Evolutionary conservation across 2,113 vertebrate species (phyloP).

Genomic region (Ariopsis seemanni): DNA sequence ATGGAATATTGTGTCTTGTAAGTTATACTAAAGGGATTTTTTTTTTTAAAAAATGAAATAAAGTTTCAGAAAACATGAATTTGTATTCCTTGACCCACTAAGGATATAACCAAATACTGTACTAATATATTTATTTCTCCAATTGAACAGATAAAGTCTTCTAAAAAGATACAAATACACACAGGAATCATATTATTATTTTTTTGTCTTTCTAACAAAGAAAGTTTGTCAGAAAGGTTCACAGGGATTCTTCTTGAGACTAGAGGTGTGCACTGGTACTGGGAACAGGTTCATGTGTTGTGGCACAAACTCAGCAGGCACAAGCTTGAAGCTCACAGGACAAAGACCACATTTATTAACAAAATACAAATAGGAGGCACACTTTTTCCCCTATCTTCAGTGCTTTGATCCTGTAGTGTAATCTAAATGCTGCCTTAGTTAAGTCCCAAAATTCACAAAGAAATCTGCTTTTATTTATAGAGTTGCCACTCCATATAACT

Average conservation of each 20-base stretch:
- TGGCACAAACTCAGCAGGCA: neutral
- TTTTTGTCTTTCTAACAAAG: neutral
- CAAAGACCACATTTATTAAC: neutral
- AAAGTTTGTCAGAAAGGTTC: neutral
- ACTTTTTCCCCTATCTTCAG: neutral
- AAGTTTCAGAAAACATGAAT: neutral
- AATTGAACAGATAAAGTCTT: neutral
- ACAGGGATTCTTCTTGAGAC: neutral
- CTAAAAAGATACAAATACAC: neutral
- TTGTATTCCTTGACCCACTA: neutral
- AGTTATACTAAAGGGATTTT: neutral
- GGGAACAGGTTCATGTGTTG: neutral
- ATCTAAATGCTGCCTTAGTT: neutral
- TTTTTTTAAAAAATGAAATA: constrained; percentile 13
- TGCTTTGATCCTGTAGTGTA: neutral
- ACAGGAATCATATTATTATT: neutral
- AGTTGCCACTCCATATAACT: neutral
- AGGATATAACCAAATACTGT: neutral
- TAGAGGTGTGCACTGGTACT: neutral
- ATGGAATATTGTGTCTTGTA: constrained; percentile 1
- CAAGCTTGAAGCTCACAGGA: neutral
- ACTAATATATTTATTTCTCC: neutral
- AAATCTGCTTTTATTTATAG: neutral
- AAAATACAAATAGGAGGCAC: neutral
- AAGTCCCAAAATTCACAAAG: neutral